Conservation (phyloP, 2,797 vertebrate species). For the Buceros bicornis region DNA sequence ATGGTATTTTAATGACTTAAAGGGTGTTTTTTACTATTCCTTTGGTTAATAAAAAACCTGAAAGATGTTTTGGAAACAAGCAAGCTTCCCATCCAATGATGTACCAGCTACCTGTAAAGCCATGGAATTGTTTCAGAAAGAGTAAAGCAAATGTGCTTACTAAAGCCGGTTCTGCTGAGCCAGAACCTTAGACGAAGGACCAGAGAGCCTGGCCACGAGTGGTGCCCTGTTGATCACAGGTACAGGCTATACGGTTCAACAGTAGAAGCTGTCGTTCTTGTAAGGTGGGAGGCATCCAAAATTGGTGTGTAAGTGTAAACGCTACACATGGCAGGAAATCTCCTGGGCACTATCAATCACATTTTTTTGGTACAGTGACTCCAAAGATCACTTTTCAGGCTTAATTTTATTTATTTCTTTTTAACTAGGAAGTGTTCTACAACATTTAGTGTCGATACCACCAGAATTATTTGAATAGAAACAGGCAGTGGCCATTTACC, state of each 20-base stretch:
- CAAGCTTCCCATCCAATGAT: not conserved
- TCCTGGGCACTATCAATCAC: not conserved
- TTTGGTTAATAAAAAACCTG: not conserved
- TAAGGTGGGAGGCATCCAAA: not conserved
- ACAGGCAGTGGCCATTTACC: not conserved
- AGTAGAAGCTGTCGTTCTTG: not conserved
- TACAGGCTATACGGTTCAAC: rapidly evolving
- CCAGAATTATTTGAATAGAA: not conserved
- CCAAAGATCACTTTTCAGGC: not conserved
- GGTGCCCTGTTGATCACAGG: not conserved
- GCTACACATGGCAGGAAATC: not conserved
- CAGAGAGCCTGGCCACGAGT: not conserved
- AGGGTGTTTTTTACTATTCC: not conserved
- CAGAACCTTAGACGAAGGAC: not conserved
- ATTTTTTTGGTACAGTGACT: not conserved
- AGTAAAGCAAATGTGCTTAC: not conserved
- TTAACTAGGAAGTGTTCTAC: not conserved
- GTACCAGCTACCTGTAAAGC: not conserved
- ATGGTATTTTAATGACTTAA: not conserved
- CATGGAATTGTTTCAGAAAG: not conserved
- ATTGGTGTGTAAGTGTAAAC: not conserved
- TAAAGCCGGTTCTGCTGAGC: not conserved
- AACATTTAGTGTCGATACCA: not conserved
- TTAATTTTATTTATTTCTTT: not conserved
- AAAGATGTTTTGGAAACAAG: not conserved